Evolutionary conservation across 2,113 vertebrate genomes (phyloP), one percentile per base, ranked within the genome.

Genomic region (Zosterops japonicus): DNA sequence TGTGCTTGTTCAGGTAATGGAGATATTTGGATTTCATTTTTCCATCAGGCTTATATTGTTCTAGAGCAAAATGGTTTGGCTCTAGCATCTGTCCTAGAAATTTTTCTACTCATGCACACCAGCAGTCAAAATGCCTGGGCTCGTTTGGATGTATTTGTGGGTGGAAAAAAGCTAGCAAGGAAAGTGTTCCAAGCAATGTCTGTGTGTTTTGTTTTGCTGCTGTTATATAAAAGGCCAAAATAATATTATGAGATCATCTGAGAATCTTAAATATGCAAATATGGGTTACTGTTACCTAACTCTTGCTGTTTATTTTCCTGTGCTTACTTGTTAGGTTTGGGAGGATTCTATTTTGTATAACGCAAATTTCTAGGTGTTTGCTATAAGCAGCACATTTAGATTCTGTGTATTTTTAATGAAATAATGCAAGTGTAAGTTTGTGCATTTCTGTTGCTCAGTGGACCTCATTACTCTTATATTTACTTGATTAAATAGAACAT

Each of bases 201-300:
- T 95, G n/a, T 9, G 2, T 25, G 89, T 94, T 74, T 39, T 59
- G 16, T 83, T 96, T 84, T 74, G 47, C 65, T 89, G 14, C 47
- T 75, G 42, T 95, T 94, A 78, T 41, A 78, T 87, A 67, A 89
- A 94, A 74, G 47, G 31, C 83, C 33, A 87, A 86, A 89, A 87
- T 80, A 92, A 68, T 68, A 59, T 29, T 67, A 70, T 87, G 81
- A 92, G 29, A 83, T 74, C 39, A 83, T 92, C 31, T 87, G 59
- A 86, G 56, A 89, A 78, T 68, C 52, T 89, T 91, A 87, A 87
- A 70, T 42, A 81, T 82, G 55, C 27, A 85, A 83, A 79, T 70
- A 59, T 27, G 42, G 4, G 6, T 67, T 83, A 33, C 41, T 83
- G 42, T 78, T 86, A 74, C 44, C 33, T 89, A 60, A 74, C 7